Percentiles rank a stretch among this genome's conserved stretches.
These are phyloP conservation scores for Cynocephalus volans DNA, from an alignment of 2,113 vertebrate species.

Conservation along the genomic window DNA sequence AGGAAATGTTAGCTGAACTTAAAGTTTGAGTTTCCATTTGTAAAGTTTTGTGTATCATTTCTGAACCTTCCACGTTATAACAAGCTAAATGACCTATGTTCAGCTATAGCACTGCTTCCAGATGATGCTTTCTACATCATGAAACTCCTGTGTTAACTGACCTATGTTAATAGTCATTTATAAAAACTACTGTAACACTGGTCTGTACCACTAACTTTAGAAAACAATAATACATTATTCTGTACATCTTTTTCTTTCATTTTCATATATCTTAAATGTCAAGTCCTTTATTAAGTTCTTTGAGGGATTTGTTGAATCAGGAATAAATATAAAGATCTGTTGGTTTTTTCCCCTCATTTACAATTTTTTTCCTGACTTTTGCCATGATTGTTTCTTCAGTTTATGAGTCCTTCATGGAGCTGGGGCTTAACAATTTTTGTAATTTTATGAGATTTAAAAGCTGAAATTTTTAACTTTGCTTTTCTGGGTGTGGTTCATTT, in stretches of 20 bases:
- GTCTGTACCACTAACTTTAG: background rate
- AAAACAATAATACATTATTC: background rate
- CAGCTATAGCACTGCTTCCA: background rate
- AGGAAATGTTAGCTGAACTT: constrained; percentile 44
- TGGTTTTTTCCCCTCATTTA: background rate
- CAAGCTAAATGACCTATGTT: background rate
- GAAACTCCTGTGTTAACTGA: background rate
- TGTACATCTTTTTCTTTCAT: background rate
- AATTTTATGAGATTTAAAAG: constrained; percentile 23
- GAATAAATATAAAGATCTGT: background rate
- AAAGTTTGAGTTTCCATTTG: constrained; percentile 25
- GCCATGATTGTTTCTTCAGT: background rate
- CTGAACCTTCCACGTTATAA: background rate
- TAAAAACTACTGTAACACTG: background rate
- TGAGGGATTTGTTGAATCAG: background rate
- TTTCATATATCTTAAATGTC: background rate
- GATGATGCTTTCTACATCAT: background rate
- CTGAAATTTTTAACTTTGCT: background rate
- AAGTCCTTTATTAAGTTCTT: constrained; percentile 33
- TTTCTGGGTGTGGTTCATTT: constrained; percentile 29
- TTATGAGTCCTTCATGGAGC: background rate
- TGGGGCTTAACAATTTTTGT: background rate
- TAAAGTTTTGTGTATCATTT: constrained; percentile 11
- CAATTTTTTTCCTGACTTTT: background rate
- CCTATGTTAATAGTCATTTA: background rate